Percentiles rank a stretch among this genome's conserved stretches.
Evolutionary conservation across 2,888 invertebrate genomes (phyloP).

Genomic region (Cheilosia pagana): DNA sequence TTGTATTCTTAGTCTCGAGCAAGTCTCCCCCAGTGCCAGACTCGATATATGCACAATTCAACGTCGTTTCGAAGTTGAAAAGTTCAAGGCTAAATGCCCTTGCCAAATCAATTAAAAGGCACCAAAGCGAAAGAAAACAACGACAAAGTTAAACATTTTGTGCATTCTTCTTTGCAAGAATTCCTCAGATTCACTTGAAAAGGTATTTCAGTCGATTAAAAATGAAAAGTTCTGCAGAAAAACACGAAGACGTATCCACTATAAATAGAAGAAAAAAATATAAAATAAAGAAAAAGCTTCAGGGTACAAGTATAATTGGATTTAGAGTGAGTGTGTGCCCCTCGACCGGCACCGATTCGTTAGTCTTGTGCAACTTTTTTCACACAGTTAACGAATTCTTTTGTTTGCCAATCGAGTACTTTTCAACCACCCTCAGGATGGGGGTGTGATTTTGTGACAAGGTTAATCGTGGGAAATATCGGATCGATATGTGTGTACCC

Average conservation of each 20-base stretch:
- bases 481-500: neutral
- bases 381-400: slow-evolving; percentile 5
- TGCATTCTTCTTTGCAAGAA: slow-evolving; percentile 23
- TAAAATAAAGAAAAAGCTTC: slow-evolving; percentile 33
- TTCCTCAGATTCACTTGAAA: slow-evolving; percentile 47
- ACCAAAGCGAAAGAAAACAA: slow-evolving; percentile 28
- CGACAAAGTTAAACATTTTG: slow-evolving; percentile 13
- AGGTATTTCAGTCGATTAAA: slow-evolving; percentile 54
- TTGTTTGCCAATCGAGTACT: slow-evolving; percentile 9
- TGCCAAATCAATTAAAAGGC: slow-evolving; percentile 55
- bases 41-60: neutral
- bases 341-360: neutral
- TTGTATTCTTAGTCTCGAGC: slow-evolving; percentile 26
- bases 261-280: slow-evolving; percentile 47
- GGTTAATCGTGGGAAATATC: slow-evolving; percentile 26
- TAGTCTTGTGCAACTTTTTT: neutral
- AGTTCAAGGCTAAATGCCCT: slow-evolving; percentile 62
- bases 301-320: slow-evolving; percentile 59
- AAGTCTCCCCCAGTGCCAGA: neutral
- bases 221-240: neutral
- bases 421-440: neutral
- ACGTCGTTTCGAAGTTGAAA: slow-evolving; percentile 42
- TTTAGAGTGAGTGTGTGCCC: slow-evolving; percentile 32
- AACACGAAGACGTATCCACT: slow-evolving; percentile 29
- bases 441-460: slow-evolving; percentile 19